phyloP scores from a whole-genome alignment of 2,797 vertebrate species.

The Linurgus olivaceus region DNA sequence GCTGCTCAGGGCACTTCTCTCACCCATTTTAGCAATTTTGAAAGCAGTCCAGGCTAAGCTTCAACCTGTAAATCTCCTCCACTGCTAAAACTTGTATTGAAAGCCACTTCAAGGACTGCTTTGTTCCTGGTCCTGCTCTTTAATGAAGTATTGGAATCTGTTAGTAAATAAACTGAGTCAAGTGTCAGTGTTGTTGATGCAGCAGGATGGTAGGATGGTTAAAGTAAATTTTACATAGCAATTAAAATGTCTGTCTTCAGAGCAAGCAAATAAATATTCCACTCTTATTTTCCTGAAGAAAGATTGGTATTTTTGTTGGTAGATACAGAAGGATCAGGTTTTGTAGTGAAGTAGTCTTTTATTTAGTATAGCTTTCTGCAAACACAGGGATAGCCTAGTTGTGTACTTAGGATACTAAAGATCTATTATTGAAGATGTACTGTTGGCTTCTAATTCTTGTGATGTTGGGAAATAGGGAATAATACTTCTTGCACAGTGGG shows the following conservation, averaged over 20 bases:
- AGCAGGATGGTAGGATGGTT: conserved; percentile 32
- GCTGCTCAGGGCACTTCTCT: conserved; percentile 8
- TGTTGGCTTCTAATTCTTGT: not conserved
- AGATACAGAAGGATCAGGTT: not conserved
- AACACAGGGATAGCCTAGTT: not conserved
- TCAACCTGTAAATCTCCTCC: conserved; percentile 33
- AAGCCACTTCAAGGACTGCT: conserved; percentile 66
- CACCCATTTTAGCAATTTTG: not conserved
- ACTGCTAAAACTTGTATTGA: conserved; percentile 33
- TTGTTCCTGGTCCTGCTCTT: conserved; percentile 59
- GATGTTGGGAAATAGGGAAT: not conserved
- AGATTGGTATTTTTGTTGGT: not conserved
- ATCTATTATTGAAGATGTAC: accelerated
- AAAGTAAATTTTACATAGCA: conserved; percentile 21
- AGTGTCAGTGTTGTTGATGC: conserved; percentile 30
- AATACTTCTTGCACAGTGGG: not conserved
- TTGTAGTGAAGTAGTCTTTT: not conserved
- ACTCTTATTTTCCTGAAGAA: not conserved
- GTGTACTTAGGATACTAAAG: not conserved
- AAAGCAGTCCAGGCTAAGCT: not conserved
- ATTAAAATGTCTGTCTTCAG: conserved; percentile 30
- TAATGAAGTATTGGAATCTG: conserved; percentile 66
- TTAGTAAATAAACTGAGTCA: conserved; percentile 69
- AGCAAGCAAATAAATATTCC: not conserved
- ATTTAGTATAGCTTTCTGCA: not conserved